Base-by-base conservation (phyloP, 2,113 vertebrate species). In the Bujurquina vittata region DNA sequence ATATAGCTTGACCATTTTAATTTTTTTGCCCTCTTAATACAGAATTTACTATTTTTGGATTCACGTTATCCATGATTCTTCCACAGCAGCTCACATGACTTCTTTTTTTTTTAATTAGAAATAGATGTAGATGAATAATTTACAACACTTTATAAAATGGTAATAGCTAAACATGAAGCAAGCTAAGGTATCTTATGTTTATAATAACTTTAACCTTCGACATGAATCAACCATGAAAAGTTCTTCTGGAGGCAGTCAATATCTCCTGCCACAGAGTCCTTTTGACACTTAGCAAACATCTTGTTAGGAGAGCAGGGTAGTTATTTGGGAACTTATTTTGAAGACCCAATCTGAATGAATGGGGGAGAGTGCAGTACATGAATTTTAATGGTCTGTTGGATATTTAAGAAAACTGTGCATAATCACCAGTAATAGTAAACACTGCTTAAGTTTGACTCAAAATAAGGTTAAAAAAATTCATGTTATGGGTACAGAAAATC, bases 381-480 rank as follows among this genome's bases (percentile, higher is more conserved):
- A 49, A 49, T 67, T 67, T 67, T 67, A 49, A 11, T 67, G 3
- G 3, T 46, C 40, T 29, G 22, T 29, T 18, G 63, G 46, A 49
- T 46, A 67, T 67, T 43, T 26, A 67, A 49, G 49, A 67, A 67
- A 67, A 15, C 3, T 18, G 14, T 40, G 46, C 63, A 67, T 67
- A 67, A 63, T 67, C 46, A 4, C 22, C 40, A 11, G 15, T 46
- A 46, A 26, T 46, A 26, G 23, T 49, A 69, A 49, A 49, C 23
- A 69, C 40, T 29, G 15, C 22, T 49, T 69, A 69, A 69, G 63
- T 69, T 69, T 69, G 43, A 49, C 40, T 69, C 63, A 69, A 69
- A 69, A 69, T 69, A n/a, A 69, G 63, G 18, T 69, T 29, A 46
- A 49, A 49, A 49, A 69, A 29, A 69, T 69, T 69, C 40, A 69